Evolutionary conservation across 1,140 invertebrate genomes (phyloP).

Genomic region (Psilanteris sp.): DNA sequence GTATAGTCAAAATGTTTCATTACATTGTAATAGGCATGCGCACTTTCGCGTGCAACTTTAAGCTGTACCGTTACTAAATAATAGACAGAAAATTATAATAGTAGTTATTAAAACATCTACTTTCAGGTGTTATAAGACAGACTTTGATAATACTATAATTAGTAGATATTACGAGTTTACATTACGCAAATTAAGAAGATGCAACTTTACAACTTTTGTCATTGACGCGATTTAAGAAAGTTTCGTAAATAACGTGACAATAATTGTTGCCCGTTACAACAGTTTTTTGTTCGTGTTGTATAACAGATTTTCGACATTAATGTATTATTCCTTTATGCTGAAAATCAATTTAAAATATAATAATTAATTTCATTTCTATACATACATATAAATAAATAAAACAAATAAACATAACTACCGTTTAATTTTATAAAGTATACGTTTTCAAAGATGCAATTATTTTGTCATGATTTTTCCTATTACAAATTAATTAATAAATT

Average conservation of each 20-base stretch:
- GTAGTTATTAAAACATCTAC: constrained; percentile 63
- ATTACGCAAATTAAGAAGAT: constrained; percentile 63
- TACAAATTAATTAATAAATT: too few relatives aligned
- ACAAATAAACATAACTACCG: too few relatives aligned
- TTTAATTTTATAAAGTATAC: too few relatives aligned
- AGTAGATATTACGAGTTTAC: constrained; percentile 49
- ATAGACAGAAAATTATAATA: constrained; percentile 53
- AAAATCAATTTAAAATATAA: too few relatives aligned
- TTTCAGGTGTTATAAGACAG: constrained; percentile 57
- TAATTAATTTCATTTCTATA: too few relatives aligned
- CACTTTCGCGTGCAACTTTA: constrained; percentile 60
- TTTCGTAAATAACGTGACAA: constrained; percentile 32
- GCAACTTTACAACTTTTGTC: constrained; percentile 44
- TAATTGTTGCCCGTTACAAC: constrained; percentile 7
- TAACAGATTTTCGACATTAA: neutral
- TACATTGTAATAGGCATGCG: constrained; percentile 54
- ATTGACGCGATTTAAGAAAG: constrained; percentile 38
- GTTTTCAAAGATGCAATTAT: too few relatives aligned
- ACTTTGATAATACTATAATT: constrained; percentile 61
- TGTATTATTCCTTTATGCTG: constrained; percentile 3
- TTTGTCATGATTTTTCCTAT: too few relatives aligned
- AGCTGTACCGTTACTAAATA: constrained; percentile 55
- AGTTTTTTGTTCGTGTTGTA: too few relatives aligned
- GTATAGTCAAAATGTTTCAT: constrained; percentile 32
- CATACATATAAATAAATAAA: too few relatives aligned